phyloP scores from a whole-genome alignment of 2,113 vertebrate species.

The human (Homo sapiens) region GRCh38 chr1:164802501-164803000 shows the following conservation, averaged over 20 bases:
- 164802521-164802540: background rate
- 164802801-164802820: background rate
- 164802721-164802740: background rate
- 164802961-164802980: background rate
- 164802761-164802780: background rate
- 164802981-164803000: background rate
- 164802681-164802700: no score
- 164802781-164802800: background rate
- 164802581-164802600: no score
- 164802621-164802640: background rate
- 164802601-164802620: fast-evolving
- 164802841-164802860: background rate
- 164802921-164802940: background rate
- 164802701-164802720: background rate
- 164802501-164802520: background rate
- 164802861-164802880: background rate
- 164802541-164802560: background rate
- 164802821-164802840: background rate
- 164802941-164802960: background rate
- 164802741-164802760: background rate
- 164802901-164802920: background rate
- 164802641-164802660: no score
- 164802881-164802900: background rate
- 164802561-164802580: no score
- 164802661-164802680: background rate